Conservation (phyloP, 2,797 vertebrate genomes). For the Xenops minutus region DNA sequence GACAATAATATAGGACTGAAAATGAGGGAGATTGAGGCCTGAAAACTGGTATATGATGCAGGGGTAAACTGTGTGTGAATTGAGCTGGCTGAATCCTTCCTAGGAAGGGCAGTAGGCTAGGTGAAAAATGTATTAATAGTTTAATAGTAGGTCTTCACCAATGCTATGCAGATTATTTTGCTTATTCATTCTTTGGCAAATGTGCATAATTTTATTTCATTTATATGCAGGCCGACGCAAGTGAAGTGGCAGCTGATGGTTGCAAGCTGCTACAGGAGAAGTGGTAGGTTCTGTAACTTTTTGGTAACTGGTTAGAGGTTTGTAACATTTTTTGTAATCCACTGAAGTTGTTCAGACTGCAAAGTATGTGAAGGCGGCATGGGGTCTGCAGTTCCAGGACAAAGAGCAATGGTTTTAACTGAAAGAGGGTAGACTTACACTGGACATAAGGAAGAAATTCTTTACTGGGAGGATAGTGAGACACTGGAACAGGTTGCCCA, state of each 20-base stretch:
- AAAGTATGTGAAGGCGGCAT: not conserved
- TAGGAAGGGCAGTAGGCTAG: not conserved
- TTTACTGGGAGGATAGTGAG: not conserved
- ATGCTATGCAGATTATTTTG: not conserved
- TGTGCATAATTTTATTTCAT: not conserved
- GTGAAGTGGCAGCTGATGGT: slow-evolving; percentile 97
- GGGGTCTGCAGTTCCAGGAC: not conserved
- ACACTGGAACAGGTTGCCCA: not conserved
- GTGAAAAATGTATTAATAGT: not conserved
- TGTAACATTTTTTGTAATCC: not conserved
- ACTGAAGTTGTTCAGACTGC: not conserved
- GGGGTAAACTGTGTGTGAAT: not conserved
- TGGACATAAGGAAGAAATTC: not conserved
- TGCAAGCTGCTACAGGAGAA: slow-evolving; percentile 94
- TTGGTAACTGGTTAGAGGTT: not conserved
- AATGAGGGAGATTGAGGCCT: not conserved
- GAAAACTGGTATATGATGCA: not conserved
- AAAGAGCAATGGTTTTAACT: not conserved
- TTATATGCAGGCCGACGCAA: slow-evolving; percentile 82
- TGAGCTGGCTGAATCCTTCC: not conserved
- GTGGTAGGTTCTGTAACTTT: slow-evolving; percentile 79
- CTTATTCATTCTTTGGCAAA: not conserved
- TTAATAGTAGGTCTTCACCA: not conserved
- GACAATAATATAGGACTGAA: accelerated
- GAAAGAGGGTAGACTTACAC: not conserved